Percentiles rank a stretch among this genome's conserved stretches.
Conservation (phyloP, 1,140 invertebrate genomes). For the Tyrophagus putrescentiae region DNA sequence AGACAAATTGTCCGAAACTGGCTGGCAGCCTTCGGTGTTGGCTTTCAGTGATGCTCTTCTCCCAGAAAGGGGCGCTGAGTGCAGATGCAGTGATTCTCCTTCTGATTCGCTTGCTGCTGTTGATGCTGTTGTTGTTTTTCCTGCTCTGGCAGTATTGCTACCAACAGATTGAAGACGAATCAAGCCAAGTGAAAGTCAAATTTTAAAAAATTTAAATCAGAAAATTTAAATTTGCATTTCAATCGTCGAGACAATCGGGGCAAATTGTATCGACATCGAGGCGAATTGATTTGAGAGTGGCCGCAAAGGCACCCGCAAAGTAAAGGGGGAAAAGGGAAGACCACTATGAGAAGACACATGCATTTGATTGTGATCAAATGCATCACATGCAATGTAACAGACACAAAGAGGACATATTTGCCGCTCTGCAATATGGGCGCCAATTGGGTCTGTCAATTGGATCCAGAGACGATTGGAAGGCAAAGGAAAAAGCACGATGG, state of each 20-base stretch:
- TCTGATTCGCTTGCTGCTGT: neutral
- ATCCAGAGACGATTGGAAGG: too few species aligned
- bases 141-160: neutral
- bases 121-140: neutral
- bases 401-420: too few species aligned
- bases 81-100: neutral
- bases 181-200: conserved; percentile 12
- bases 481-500: too few species aligned
- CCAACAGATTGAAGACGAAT: conserved; percentile 13
- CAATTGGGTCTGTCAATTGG: too few species aligned
- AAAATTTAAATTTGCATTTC: conserved; percentile 14
- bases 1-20: conserved; percentile 11
- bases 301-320: neutral
- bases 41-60: too few species aligned
- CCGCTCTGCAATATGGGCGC: too few species aligned
- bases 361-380: conserved; percentile 9
- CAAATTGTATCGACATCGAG: conserved; percentile 14
- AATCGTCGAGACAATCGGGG: conserved; percentile 13
- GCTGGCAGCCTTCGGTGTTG: too few species aligned
- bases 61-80: too few species aligned
- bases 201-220: conserved; percentile 14
- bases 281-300: neutral
- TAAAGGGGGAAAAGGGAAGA: neutral
- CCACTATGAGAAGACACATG: neutral
- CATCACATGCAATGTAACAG: too few species aligned